Base-by-base conservation (phyloP, 1,140 invertebrate genomes). In the Aphelinus certus region DNA sequence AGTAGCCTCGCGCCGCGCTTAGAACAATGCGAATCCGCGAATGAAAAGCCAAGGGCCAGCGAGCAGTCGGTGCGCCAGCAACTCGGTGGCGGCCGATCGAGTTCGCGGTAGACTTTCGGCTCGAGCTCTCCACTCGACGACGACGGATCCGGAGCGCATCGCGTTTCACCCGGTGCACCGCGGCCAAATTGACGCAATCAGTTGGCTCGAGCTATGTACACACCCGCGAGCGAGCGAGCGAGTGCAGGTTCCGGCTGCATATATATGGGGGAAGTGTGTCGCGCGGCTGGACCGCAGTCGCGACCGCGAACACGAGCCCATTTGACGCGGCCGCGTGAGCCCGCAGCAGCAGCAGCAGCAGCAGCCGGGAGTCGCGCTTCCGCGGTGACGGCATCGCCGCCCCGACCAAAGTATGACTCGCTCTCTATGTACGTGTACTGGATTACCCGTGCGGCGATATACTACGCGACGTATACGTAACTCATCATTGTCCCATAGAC, bases 111-210 rank as follows among this genome's bases (percentile, higher is more conserved):
- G 42, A 70, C 69, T 76, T 64, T 76, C 74, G 76, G 72, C 72
- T 63, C 26, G 26, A 26, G 26, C 26, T 26, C 26, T 57, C 68
- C 72, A 76, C 76, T 78, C 75, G 75, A 78, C 74, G 64, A 74
- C 76, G 72, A 78, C 67, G 75, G 26, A 26, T 26, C 26, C 26
- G 26, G 26, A 26, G 26, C 26, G 26, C 26, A 79, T 79, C 70
- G 57, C 6, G 58, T 7, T 60, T 26, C 26, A 26, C 26, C 26
- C 26, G 26, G 26, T 26, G 26, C 26, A 26, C 26, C 26, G 26
- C 26, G 26, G 26, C 26, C 26, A 26, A 26, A 26, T 26, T 26
- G 26, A 26, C 26, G 26, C 26, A 26, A 26, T 26, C 26, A 26
- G 26, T 26, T 26, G 26, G 26, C 26, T 26, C 26, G 26, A 26